Conservation (phyloP, 30 jellyfish, hydroid and myxozoan genomes). For the Aurelia aurita complex sp. Pacific region DNA sequence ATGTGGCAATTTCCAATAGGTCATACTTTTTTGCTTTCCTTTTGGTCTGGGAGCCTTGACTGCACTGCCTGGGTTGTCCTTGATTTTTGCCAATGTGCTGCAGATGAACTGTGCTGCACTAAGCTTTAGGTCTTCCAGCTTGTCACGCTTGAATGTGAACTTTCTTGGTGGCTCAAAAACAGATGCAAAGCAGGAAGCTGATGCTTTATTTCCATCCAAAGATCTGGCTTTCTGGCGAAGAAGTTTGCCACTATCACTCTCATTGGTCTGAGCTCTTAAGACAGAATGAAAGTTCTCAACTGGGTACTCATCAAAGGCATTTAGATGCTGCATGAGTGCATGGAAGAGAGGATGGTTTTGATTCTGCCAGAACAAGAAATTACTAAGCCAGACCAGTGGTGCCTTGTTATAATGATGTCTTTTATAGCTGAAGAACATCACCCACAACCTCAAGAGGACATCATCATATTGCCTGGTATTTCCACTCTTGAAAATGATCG, state of each 20-base stretch:
- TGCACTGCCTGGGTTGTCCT: too few species aligned
- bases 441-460: conserved; percentile 31
- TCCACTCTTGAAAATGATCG: conserved; percentile 4
- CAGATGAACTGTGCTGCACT: background rate
- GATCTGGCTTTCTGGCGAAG: too few species aligned
- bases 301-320: conserved; percentile 43
- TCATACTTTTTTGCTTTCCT: background rate
- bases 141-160: conserved; percentile 8
- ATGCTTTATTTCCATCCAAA: background rate
- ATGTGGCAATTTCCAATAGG: conserved; percentile 8
- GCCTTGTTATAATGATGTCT: conserved; percentile 42
- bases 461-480: conserved; percentile 1
- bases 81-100: too few species aligned
- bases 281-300: conserved; percentile 36
- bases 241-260: conserved; percentile 7
- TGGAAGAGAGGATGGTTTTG: conserved; percentile 20
- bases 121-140: background rate
- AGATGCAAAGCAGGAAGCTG: background rate
- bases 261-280: background rate
- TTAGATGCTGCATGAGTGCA: conserved; percentile 14
- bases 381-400: background rate
- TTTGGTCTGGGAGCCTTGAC: too few species aligned
- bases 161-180: background rate
- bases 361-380: conserved; percentile 35
- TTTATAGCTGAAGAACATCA: conserved; percentile 28